Evolutionary conservation across 2,797 vertebrate species (phyloP).

Genomic region (Pseudocheirus occidentalis): DNA sequence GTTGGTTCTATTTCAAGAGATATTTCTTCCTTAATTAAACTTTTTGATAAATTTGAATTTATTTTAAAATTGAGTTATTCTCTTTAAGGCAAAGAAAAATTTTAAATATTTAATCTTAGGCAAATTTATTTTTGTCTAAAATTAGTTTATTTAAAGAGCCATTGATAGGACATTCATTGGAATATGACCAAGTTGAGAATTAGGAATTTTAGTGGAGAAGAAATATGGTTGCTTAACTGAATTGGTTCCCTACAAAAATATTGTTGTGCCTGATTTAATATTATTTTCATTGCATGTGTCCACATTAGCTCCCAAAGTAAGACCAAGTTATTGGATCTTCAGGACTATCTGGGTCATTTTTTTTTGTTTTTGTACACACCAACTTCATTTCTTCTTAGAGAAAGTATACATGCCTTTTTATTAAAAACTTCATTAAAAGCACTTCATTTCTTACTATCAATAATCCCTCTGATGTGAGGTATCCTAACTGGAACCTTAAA

Average conservation of each 20-base stretch:
- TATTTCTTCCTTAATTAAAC: not conserved
- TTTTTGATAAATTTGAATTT: not conserved
- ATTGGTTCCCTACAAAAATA: not conserved
- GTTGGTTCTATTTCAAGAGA: not conserved
- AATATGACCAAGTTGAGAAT: constrained; percentile 3
- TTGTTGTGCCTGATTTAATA: not conserved
- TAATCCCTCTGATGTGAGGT: not conserved
- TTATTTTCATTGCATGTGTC: constrained; percentile 1
- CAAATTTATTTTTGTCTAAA: constrained; percentile 2
- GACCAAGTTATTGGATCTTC: constrained; percentile 1
- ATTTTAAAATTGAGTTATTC: not conserved
- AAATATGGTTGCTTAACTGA: not conserved
- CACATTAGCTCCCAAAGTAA: not conserved
- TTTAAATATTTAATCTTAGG: constrained; percentile 15
- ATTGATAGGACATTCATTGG: not conserved
- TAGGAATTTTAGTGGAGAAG: not conserved
- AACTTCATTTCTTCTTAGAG: not conserved
- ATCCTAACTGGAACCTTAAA: not conserved
- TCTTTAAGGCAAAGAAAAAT: not conserved
- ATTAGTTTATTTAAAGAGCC: not conserved
- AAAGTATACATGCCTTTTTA: not conserved
- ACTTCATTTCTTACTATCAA: not conserved
- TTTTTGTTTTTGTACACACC: not conserved
- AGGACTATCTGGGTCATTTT: not conserved
- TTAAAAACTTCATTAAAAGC: constrained; percentile 33